These are phyloP conservation scores for Hoplodrina ambigua DNA, from an alignment of 2,888 invertebrate species.

Conservation along the genomic window DNA sequence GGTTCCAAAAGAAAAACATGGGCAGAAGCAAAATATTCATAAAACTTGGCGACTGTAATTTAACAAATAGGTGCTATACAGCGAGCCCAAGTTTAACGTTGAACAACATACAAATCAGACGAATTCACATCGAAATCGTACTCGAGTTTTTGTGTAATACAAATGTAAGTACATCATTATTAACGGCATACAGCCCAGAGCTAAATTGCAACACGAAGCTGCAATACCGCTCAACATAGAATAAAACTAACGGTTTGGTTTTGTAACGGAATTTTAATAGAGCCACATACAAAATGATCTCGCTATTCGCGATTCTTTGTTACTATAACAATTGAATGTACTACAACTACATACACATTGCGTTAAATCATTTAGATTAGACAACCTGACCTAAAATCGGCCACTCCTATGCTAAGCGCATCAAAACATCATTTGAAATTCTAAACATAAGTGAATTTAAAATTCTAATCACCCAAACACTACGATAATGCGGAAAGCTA, in stretches of 20 bases:
- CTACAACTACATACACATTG: constrained; percentile 19
- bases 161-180: constrained; percentile 39
- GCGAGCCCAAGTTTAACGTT: constrained; percentile 37
- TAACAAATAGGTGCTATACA: constrained; percentile 15
- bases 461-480: constrained; percentile 22
- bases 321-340: constrained; percentile 48
- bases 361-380: constrained; percentile 43
- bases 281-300: constrained; percentile 55
- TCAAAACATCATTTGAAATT: constrained; percentile 47
- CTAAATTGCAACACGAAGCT: constrained; percentile 63
- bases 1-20: background rate
- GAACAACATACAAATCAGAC: constrained; percentile 32
- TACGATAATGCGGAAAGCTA: constrained; percentile 5
- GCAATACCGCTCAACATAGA: constrained; percentile 58
- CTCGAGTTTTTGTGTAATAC: constrained; percentile 23
- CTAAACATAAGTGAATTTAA: constrained; percentile 32
- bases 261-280: constrained; percentile 62
- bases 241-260: constrained; percentile 60
- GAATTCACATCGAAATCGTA: constrained; percentile 8
- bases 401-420: constrained; percentile 16
- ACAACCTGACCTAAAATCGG: constrained; percentile 45
- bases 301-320: constrained; percentile 53
- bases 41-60: constrained; percentile 41
- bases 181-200: constrained; percentile 43
- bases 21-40: constrained; percentile 15